Evolutionary conservation across 2,888 invertebrate species (phyloP).

Genomic region (Operophtera brumata): DNA sequence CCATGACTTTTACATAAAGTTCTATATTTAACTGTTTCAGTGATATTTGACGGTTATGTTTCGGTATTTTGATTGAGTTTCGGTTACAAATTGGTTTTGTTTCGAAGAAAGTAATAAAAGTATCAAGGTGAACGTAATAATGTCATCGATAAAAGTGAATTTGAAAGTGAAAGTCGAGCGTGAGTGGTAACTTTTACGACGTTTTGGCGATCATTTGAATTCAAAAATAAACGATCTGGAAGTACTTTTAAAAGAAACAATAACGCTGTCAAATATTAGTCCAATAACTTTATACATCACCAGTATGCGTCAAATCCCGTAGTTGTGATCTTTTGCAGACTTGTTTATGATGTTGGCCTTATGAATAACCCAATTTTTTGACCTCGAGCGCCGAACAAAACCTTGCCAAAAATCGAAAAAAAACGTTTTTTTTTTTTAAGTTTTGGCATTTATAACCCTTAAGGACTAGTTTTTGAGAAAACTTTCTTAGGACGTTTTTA

Average conservation of each 20-base stretch:
- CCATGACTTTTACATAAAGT: conserved; percentile 11
- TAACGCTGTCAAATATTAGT: not conserved
- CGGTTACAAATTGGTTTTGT: conserved; percentile 9
- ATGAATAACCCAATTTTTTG: too few relatives aligned
- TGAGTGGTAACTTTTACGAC: conserved; percentile 28
- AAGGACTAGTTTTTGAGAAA: too few relatives aligned
- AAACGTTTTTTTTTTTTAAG: too few relatives aligned
- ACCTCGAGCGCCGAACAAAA: too few relatives aligned
- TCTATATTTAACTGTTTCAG: not conserved
- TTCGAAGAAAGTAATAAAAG: conserved; percentile 29
- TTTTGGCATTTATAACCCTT: too few relatives aligned
- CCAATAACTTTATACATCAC: too few relatives aligned
- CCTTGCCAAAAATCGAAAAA: too few relatives aligned
- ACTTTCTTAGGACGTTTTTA: too few relatives aligned
- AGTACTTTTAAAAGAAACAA: not conserved
- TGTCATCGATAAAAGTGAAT: conserved; percentile 33
- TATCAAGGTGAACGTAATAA: conserved; percentile 29
- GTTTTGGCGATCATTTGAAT: conserved; percentile 20
- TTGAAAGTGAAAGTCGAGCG: conserved; percentile 35
- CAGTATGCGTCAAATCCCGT: too few relatives aligned
- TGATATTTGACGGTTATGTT: not conserved
- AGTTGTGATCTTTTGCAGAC: too few relatives aligned
- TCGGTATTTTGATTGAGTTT: conserved; percentile 20
- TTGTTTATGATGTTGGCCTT: too few relatives aligned
- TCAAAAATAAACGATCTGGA: not conserved